These are phyloP conservation scores for Octonoba sinensis DNA, from an alignment of 2,888 invertebrate species.

Conservation along the genomic window DNA sequence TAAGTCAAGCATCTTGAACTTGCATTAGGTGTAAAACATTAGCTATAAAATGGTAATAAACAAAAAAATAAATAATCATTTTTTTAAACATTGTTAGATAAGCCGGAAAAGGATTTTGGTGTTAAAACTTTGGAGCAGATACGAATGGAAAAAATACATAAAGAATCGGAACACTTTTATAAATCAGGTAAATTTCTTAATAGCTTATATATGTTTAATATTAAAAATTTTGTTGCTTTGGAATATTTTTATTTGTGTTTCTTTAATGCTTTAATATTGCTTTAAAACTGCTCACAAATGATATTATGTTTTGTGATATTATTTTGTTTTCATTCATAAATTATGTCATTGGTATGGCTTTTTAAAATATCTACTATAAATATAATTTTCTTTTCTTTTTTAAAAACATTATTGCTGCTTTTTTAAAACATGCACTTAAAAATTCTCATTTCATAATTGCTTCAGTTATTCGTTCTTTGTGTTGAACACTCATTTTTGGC, in stretches of 20 bases:
- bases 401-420: too few relatives aligned
- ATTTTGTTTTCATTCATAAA: too few relatives aligned
- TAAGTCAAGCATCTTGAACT: neutral
- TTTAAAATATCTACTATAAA: too few relatives aligned
- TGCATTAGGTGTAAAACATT: neutral
- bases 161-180: constrained; percentile 81
- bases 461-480: too few relatives aligned
- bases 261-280: neutral
- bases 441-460: too few relatives aligned
- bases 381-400: too few relatives aligned
- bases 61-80: neutral
- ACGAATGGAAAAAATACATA: constrained; percentile 79
- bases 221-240: neutral
- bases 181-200: constrained; percentile 30
- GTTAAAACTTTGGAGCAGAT: constrained; percentile 80
- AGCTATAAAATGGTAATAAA: neutral
- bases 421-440: too few relatives aligned
- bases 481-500: too few relatives aligned
- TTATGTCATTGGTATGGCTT: too few relatives aligned
- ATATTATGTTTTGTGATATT: too few relatives aligned
- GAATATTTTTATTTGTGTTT: neutral
- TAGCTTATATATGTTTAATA: neutral
- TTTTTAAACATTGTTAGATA: neutral
- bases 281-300: too few relatives aligned
- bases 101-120: constrained; percentile 71